Evolutionary conservation across 2,888 invertebrate species (phyloP), one percentile per base, ranked within the genome.

Genomic region (Patella depressa): DNA sequence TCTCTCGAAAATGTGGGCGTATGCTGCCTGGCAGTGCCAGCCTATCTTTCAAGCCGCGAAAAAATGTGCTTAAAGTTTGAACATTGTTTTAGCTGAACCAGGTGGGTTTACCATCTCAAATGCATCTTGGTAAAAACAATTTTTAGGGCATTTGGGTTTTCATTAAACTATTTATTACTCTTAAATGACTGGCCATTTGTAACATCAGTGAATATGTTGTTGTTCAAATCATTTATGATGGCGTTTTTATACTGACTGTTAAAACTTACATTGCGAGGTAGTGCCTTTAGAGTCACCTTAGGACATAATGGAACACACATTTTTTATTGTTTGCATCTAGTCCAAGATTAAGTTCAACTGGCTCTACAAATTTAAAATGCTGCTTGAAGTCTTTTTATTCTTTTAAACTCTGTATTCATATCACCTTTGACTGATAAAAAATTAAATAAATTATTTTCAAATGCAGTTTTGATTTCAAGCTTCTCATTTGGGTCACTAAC

Each of bases 171-270:
- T 59, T 17, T 59, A 59, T 59, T 59, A 59, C 7, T 59, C 59
- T 59, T 59, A 59, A 59, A 59, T 59, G 59, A 59, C 17, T 59
- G 59, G 5, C 59, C 59, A 59, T 59, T 17, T 59, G 19, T n/a
- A 59, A 59, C 59, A 59, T 59, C 59, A 17, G 59, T n/a, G 19
- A 59, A 59, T 59, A 19, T 59, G 59, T 59, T 59, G 59, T 59
- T 11, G 17, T 14, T n/a, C 19, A 19, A 17, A 57, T 57, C 11
- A 57, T 57, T 57, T 17, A 17, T 14, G 57, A 59, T 5, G 4
- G 5, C 11, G 0, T 59, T 59, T 59, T 59, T 19, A 59, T 59
- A 59, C 59, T 59, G 59, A 59, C 59, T 59, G 17, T 17, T 59
- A 1, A 59, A 59, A 59, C n/a, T 59, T 19, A 4, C 19, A 59